Base-by-base conservation (phyloP, 1,140 invertebrate genomes). In the Galleria mellonella region DNA sequence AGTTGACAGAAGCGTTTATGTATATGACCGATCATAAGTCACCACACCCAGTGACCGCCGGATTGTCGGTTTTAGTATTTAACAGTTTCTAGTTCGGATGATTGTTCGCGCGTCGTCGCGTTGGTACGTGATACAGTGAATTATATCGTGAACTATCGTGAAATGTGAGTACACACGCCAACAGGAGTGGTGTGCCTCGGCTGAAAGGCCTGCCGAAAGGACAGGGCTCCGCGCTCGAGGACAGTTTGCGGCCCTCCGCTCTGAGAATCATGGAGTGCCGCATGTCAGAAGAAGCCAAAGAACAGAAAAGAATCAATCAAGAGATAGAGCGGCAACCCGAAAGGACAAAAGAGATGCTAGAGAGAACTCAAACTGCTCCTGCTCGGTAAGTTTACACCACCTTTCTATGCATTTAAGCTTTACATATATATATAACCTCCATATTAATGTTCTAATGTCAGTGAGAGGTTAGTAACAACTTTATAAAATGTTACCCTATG, bases 271-370 rank as follows among this genome's bases (percentile, higher is more conserved):
- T 99, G 97, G 97, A 98, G 93, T 99, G 98, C 92, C 99, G 98
- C 92, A 92, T 99, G 88, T 98, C 96, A 85, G 98, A 99, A 91
- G 98, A 99, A 92, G 97, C 97, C 79, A 98, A 98, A 90, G 98
- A 99, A 91, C 98, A 99, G 90, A 99, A 99, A 91, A 92, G 98
- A 87, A 99, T 99, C 88, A 99, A 99, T 90, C 97, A 99, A 89
- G 98, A 99, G 92, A 99, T 99, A 85, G 98, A 99, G 90, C 92
- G 97, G 84, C 98, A 99, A 90, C 92, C 69, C 92, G 97, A 72
- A 96, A 97, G 88, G 98, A 99, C 89, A 99, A 99, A 89, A 90
- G 97, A 82, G 98, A 99, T 95, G 98, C 98, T 61, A 92, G 79
- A 92, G 97, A 83, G 98, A 99, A 91, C 94, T 99, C 77, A 99